phyloP scores from a whole-genome alignment of 2,888 invertebrate species.

The Pseudococcus viburni region DNA sequence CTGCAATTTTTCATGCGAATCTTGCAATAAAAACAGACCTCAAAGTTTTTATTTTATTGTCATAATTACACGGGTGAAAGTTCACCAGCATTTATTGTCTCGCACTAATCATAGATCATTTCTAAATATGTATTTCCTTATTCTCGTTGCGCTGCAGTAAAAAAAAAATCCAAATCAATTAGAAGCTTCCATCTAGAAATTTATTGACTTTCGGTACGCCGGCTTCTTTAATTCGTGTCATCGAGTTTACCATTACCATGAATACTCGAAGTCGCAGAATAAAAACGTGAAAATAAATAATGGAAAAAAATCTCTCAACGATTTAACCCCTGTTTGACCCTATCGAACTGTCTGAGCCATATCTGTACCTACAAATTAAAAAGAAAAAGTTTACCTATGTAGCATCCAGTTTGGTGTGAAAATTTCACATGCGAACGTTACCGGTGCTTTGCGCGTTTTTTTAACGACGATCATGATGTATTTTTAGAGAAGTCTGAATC shows the following conservation, averaged over 20 bases:
- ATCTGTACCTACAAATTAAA: neutral
- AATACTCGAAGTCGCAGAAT: neutral
- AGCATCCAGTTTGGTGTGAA: neutral
- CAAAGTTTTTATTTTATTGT: no score
- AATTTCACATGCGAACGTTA: neutral
- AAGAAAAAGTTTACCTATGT: neutral
- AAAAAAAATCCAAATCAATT: neutral
- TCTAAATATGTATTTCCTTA: neutral
- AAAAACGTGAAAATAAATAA: conserved; percentile 7
- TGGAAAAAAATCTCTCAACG: conserved; percentile 7
- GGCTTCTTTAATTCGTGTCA: neutral
- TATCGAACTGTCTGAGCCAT: conserved; percentile 8
- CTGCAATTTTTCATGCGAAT: no score
- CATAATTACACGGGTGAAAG: neutral
- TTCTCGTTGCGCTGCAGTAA: neutral
- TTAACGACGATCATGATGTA: neutral
- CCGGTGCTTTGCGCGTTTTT: neutral
- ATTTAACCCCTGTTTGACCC: conserved; percentile 4
- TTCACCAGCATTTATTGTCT: neutral
- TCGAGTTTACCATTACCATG: neutral
- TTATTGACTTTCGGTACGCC: neutral
- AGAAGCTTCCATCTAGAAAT: neutral
- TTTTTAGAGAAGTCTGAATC: neutral
- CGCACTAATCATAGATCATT: neutral
- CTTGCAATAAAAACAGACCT: no score